Evolutionary conservation across 2,797 vertebrate species (phyloP), one percentile per base, ranked within the genome.

Genomic region (Pseudomugil tenellus): DNA sequence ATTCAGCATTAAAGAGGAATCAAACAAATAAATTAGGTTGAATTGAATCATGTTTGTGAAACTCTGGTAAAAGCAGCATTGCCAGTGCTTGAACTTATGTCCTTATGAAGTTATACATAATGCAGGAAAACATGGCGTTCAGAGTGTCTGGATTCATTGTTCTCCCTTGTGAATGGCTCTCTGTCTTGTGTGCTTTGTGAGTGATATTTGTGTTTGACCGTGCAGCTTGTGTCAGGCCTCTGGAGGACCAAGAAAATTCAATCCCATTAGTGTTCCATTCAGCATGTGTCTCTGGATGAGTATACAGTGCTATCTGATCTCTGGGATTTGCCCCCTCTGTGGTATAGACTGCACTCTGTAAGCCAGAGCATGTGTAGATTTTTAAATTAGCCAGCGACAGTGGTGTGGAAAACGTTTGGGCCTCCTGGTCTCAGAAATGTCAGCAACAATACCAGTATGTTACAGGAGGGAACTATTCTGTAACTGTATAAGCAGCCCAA

Each of bases 241-340:
- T 57, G 56, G 79, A 83, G 83, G 43, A 84, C 78, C 80, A 74
- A 28, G 77, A 67, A 84, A 86, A 86, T 83, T 71, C 76, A 85
- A 90, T 86, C 82, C 72, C 71, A 83, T 86, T 84, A 87, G 79
- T 51, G 79, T 75, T 63, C 63, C 26, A 76, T 88, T 86, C 81
- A 60, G 49, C 58, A 62, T 32, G 67, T 62, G 81, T 84, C 72
- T 78, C 68, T 59, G 68, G 51, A 67, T 84, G 74, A 76, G 80
- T 59, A 43, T 41, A 28, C 77, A 55, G 59, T 19, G 48, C 67
- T 67, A 63, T 76, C 70, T 66, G 72, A 79, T 68, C 72, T 19
- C 70, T 41, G 37, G 70, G 75, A 62, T 82, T 76, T 52, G 63
- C 21, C 63, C 37, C 78, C 69, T 76, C 48, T 23, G 10, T 58